These are phyloP conservation scores for Xenopus borealis DNA, from an alignment of 2,113 vertebrate genomes.

Conservation along the genomic window DNA sequence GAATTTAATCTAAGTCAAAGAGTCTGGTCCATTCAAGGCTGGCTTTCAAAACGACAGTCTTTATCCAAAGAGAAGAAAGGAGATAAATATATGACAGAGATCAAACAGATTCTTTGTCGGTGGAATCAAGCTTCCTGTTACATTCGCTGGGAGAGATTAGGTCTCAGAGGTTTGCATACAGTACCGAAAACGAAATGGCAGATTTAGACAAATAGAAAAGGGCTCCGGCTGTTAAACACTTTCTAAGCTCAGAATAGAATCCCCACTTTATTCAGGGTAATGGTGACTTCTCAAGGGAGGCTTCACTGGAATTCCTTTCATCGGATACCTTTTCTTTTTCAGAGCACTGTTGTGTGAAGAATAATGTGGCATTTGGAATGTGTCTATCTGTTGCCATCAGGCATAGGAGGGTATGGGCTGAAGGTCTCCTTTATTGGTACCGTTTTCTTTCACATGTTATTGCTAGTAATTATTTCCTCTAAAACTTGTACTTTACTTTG, in stretches of 20 bases:
- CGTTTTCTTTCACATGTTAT: too few species aligned
- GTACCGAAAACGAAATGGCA: slow-evolving; percentile 26
- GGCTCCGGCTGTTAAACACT: slow-evolving; percentile 20
- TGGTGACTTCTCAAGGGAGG: slow-evolving; percentile 32
- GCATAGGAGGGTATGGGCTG: neutral
- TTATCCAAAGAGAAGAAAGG: slow-evolving; percentile 25
- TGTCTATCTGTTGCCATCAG: slow-evolving; percentile 37
- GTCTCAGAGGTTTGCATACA: slow-evolving; percentile 28
- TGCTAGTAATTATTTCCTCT: too few species aligned
- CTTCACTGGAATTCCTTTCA: slow-evolving; percentile 33
- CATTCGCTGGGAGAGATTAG: slow-evolving; percentile 39
- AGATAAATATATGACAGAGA: slow-evolving; percentile 61
- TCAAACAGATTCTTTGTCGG: slow-evolving; percentile 47
- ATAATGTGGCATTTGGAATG: slow-evolving; percentile 31
- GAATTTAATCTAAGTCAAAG: too few species aligned
- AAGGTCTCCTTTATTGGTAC: too few species aligned
- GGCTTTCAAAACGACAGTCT: too few species aligned
- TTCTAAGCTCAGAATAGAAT: slow-evolving; percentile 32
- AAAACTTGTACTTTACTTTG: too few species aligned
- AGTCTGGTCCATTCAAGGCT: too few species aligned
- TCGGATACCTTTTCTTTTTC: slow-evolving; percentile 37
- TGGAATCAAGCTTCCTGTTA: slow-evolving; percentile 24
- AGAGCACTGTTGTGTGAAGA: slow-evolving; percentile 30
- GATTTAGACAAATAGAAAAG: slow-evolving; percentile 43
- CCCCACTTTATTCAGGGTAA: slow-evolving; percentile 40